Evolutionary conservation across 2,797 vertebrate genomes (phyloP), one percentile per base, ranked within the genome.

Genomic region (Emydoidea blandingii): DNA sequence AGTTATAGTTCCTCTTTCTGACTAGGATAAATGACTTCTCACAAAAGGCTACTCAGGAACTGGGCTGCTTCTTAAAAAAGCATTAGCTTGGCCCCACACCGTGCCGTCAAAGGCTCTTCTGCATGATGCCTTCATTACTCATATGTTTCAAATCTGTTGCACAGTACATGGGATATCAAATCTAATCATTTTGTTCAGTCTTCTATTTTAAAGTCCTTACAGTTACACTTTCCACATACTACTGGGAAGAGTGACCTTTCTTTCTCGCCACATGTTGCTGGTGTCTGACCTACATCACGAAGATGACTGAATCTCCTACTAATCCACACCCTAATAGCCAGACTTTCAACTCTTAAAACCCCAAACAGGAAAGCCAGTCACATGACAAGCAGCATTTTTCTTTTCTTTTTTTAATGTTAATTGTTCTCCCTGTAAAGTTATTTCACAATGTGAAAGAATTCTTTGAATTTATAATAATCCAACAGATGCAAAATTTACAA

Each of bases 321-420:
- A 98, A 98, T 99, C 98, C 94, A 97, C 88, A 98, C 93, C 97
- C 97, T 98, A 98, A 98, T 95, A 98, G 97, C 95, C 85, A 97
- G 96, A 97, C 91, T 97, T 97, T 94, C 79, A 97, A 97, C 93
- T 89, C 96, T 97, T 97, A 91, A 97, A 98, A 96, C 95, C 97
- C 96, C 78, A 95, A 97, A 98, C 97, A 96, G 97, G 97, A 97
- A 98, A 98, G 98, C 87, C 94, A 98, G 95, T 96, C 98, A 98
- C 97, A 97, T 97, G 98, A 98, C 95, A 97, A 94, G 90, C 89
- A 96, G 87, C 16, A 47, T 88, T 97, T 84, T 94, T 94, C 83
- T 93, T 92, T 90, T 95, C 74, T 96, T 29, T 93, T 65, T 68
- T 10, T 4, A 25, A 74, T 89, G 85, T 90, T 81, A 83, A 91